Evolutionary conservation across 2,888 invertebrate species (phyloP), one percentile per base, ranked within the genome.

Genomic region (Apodemia zela): DNA sequence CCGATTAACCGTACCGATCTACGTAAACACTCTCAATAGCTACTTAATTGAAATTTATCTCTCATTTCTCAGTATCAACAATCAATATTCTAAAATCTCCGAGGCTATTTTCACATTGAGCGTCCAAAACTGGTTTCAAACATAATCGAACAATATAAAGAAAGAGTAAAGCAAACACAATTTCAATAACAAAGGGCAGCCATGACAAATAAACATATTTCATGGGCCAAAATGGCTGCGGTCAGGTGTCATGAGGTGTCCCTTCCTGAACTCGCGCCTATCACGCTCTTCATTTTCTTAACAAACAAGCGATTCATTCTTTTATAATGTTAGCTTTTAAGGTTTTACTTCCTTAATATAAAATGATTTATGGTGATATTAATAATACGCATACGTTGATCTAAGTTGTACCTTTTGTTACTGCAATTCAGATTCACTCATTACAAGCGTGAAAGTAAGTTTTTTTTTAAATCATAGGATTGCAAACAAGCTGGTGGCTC

Each of bases 141-240:
- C 84, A 89, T 88, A 89, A 88, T 87, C 89, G 87, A 87, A 91
- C 88, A 91, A 90, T 89, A 89, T 90, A 88, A 89, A 89, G 88
- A 87, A 89, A 88, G 89, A 89, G 89, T 88, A 82, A 89, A 90
- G 88, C 89, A 91, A 91, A 91, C 89, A 90, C 82, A 83, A 91
- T 91, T 91, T 90, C 86, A 90, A 91, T 91, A 89, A 91, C 91
- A 91, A 90, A 90, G 82, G 85, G 80, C 82, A 84, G 79, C 85
- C 85, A 88, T 85, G 89, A 89, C 91, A 90, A 91, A 91, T 91
- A 91, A 91, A 90, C 89, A 91, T 91, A 90, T 91, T 90, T 91
- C 90, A 90, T 84, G 85, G 87, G 82, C 89, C 83, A 87, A 90
- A 90, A 89, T 89, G 90, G 88, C 89, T 88, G 84, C 89, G 91